phyloP scores from a whole-genome alignment of 1,140 invertebrate genomes.

The Protaetia brevitarsis region DNA sequence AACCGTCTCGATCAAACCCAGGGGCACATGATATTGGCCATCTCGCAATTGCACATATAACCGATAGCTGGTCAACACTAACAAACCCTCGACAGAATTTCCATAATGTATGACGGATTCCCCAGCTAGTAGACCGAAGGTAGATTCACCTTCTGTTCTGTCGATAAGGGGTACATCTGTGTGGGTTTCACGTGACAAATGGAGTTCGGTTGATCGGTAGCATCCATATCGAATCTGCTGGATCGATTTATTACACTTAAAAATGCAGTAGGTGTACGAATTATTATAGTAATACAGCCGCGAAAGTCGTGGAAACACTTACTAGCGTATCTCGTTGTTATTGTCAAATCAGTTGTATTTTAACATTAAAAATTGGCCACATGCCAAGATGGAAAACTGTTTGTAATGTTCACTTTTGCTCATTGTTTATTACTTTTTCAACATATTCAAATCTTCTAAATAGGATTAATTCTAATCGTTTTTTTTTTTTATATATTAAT shows the following conservation, averaged over 20 bases:
- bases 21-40: slow-evolving; percentile 69
- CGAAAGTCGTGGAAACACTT: neutral
- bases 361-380: no score
- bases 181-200: slow-evolving; percentile 45
- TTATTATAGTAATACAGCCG: neutral
- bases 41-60: slow-evolving; percentile 64
- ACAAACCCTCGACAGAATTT: slow-evolving; percentile 67
- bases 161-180: slow-evolving; percentile 44
- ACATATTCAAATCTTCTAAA: no score
- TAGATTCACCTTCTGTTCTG: slow-evolving; percentile 47
- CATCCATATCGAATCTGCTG: slow-evolving; percentile 37
- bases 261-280: neutral
- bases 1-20: slow-evolving; percentile 79
- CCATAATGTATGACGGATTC: slow-evolving; percentile 57
- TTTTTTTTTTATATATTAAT: no score
- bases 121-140: slow-evolving; percentile 56
- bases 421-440: no score
- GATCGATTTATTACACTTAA: neutral
- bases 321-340: no score
- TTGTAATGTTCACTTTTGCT: no score
- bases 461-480: no score
- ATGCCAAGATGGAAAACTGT: no score
- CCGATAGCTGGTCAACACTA: slow-evolving; percentile 86
- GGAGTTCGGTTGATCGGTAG: slow-evolving; percentile 45
- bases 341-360: no score